Conservation (phyloP, 2,888 invertebrate species). For the Magallana nippona region DNA sequence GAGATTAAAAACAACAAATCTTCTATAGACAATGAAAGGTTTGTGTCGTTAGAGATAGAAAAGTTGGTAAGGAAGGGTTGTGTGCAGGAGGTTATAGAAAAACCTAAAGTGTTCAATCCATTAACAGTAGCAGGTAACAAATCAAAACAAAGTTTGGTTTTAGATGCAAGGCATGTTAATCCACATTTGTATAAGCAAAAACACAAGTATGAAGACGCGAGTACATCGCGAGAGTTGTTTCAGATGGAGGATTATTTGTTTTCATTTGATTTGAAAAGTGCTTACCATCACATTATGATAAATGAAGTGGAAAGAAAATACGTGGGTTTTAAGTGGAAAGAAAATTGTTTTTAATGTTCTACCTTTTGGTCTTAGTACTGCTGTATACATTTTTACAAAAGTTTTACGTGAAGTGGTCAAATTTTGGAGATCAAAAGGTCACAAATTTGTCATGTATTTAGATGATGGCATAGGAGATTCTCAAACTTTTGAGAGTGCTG, state of each 20-base stretch:
- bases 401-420: slow-evolving; percentile 21
- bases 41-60: too few species aligned
- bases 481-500: background rate
- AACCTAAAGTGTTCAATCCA: background rate
- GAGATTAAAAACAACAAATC: too few species aligned
- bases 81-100: background rate
- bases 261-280: slow-evolving; percentile 43
- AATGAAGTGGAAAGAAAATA: slow-evolving; percentile 37
- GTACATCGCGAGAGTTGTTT: too few species aligned
- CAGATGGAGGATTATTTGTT: too few species aligned
- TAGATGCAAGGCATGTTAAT: background rate
- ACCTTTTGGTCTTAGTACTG: slow-evolving; percentile 45
- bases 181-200: background rate
- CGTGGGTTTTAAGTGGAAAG: slow-evolving; percentile 44
- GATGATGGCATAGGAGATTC: slow-evolving; percentile 45
- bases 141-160: background rate
- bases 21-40: too few species aligned
- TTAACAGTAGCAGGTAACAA: slow-evolving; percentile 8
- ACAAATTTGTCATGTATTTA: slow-evolving; percentile 36
- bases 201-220: too few species aligned
- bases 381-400: slow-evolving; percentile 43
- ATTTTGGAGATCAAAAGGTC: slow-evolving; percentile 29
- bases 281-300: slow-evolving; percentile 51
- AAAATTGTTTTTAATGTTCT: slow-evolving; percentile 46
- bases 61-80: too few species aligned